Evolutionary conservation across 2,888 invertebrate species (phyloP), one percentile per base, ranked within the genome.

Genomic region (Cryptocephalus moraei): DNA sequence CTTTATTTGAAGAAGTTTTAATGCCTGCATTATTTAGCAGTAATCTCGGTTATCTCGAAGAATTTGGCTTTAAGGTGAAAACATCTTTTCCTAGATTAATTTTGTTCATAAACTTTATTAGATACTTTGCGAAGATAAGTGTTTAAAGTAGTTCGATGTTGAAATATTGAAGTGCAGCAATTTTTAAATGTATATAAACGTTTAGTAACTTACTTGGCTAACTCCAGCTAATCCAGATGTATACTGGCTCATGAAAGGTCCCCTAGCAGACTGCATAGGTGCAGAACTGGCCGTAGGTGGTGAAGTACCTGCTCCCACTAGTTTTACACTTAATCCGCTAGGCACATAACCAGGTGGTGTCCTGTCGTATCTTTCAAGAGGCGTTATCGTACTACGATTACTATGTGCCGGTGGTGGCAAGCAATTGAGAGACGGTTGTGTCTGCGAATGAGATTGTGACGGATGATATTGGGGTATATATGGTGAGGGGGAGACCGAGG

Each of bases 361-460:
- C 12, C 56, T 49, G 33, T 56, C 56, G 22, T 54, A 58, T 14
- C 57, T 49, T 43, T 49, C 55, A 45, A 48, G 36, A 1, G 53
- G 33, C 22, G 50, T 52, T 9, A 59, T 55, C 4, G 58, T 61
- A 8, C 61, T 59, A 34, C 66, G 60, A 55, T 66, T 67, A 50
- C 67, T 69, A 53, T 79, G 79, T 41, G 79, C 79, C 3, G 78
- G 79, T 1, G 80, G 80, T 33, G 80, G 80, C 36, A 80, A 80
- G 43, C 60, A 60, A 14, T 32, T 31, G 13, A 56, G 56, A 46
- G 59, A 54, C 67, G 62, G 63, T 58, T 59, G 69, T 1, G 65
- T 60, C 9, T 66, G 62, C 36, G 61, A 68, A 62, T 61, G 68
- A 62, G 65, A 69, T 53, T 67, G 72, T n/a, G 71, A 72, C 2